phyloP scores from a whole-genome alignment of 2,888 invertebrate species.

The Bombylius discolor region DNA sequence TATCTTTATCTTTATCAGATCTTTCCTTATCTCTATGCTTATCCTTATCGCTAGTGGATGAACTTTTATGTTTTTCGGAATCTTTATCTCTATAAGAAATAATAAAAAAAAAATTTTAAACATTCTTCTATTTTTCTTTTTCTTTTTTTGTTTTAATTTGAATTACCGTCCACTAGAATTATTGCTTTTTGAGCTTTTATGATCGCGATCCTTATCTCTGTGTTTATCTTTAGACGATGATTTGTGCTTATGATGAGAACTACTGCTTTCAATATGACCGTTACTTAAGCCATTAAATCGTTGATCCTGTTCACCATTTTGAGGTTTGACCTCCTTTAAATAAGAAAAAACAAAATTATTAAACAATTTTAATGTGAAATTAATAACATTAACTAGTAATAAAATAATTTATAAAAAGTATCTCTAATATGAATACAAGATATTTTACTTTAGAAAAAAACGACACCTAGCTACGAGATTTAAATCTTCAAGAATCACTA shows the following conservation, averaged over 20 bases:
- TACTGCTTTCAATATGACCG: constrained; percentile 47
- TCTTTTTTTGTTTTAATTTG: not conserved
- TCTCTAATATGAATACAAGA: not conserved
- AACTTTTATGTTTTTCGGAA: constrained; percentile 40
- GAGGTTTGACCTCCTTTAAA: constrained; percentile 10
- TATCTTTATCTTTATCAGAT: constrained; percentile 36
- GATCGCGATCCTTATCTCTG: constrained; percentile 40
- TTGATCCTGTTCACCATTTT: constrained; percentile 40
- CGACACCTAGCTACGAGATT: too few relatives aligned
- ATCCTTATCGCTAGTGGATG: constrained; percentile 39
- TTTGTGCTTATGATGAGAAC: constrained; percentile 44
- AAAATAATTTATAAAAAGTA: not conserved
- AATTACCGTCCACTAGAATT: constrained; percentile 20
- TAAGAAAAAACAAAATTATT: not conserved
- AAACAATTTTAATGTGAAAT: not conserved
- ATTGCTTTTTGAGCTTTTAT: constrained; percentile 40
- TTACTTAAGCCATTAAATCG: constrained; percentile 71
- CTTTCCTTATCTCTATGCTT: constrained; percentile 33
- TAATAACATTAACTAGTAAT: too few relatives aligned
- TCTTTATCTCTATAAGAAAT: constrained; percentile 27
- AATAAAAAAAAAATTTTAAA: not conserved
- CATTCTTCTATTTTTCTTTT: too few relatives aligned
- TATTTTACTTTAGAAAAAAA: too few relatives aligned
- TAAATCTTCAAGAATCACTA: too few relatives aligned
- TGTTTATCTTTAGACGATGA: constrained; percentile 46